Evolutionary conservation across 2,113 vertebrate genomes (phyloP), one percentile per base, ranked within the genome.

Genomic region (Phrynosoma blainvillii): DNA sequence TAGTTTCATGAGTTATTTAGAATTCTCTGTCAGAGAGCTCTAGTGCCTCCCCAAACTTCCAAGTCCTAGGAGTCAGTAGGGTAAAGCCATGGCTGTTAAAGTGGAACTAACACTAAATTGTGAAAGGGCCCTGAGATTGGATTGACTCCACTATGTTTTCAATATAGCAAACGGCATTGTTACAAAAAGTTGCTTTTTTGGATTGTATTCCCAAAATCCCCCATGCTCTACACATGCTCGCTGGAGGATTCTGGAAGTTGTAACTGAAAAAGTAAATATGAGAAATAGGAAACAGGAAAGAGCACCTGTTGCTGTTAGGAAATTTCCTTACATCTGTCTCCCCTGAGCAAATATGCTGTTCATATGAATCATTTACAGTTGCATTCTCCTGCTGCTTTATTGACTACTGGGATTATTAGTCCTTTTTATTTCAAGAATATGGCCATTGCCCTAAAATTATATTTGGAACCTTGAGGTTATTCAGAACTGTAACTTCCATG

Each of bases 301-400:
- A 86, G 62, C 77, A 77, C 5, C 3, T 30, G 4, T 52, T 80
- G n/a, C 9, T 66, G 36, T 42, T 84, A 90, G 65, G 79, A 27
- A 70, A 84, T 0, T 0, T 85, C 75, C 18, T 87, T 90, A 2
- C 92, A 83, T 47, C 47, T 47, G 79, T 21, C 47, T 82, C 40
- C 65, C 47, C 47, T 47, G 47, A 47, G 47, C 47, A 47, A 47
- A 47, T 7, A 65, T 83, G 86, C 62, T 92, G 87, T 91, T 77
- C 9, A 73, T 25, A 10, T 59, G 30, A 80, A 56, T 40, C 36
- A 36, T 82, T 87, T 66, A 16, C 88, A 84, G 20, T 91, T 88
- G 14, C 71, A 90, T 86, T 59, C 25, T 54, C 30, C 66, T 59
- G 14, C 23, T 56, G 32, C 1, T 79, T 14, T 30, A 47, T 47